Evolutionary conservation across 2,888 invertebrate species (phyloP).

Genomic region (Diplolepis rosae): DNA sequence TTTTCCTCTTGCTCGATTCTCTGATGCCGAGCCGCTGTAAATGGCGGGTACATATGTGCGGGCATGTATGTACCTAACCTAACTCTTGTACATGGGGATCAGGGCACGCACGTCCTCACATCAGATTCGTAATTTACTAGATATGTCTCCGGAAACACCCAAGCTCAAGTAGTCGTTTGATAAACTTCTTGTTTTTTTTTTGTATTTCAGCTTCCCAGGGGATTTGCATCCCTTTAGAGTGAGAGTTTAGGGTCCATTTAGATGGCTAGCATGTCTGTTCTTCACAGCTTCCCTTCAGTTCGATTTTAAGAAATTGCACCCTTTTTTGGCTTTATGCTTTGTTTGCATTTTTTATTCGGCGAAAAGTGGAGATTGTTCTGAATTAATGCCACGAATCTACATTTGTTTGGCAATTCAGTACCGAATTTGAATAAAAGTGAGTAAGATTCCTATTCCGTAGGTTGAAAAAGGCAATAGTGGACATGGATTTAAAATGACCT

Average conservation of each 20-base stretch:
- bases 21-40: constrained; percentile 19
- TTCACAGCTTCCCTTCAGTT: constrained; percentile 1
- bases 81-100: constrained; percentile 6
- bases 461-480: background rate
- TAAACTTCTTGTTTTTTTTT: constrained; percentile 55
- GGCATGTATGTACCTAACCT: background rate
- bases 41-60: constrained; percentile 12
- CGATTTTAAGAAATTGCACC: constrained; percentile 17
- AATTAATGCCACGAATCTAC: background rate
- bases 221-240: constrained; percentile 58
- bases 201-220: constrained; percentile 44
- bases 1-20: constrained; percentile 16
- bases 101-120: constrained; percentile 41
- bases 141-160: constrained; percentile 51
- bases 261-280: constrained; percentile 12
- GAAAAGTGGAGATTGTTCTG: background rate
- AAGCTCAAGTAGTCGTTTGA: constrained; percentile 47
- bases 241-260: constrained; percentile 43
- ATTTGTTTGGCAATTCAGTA: background rate
- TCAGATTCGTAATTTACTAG: constrained; percentile 60
- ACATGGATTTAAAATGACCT: background rate
- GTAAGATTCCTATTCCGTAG: background rate
- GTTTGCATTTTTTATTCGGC: background rate
- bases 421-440: background rate
- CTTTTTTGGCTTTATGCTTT: background rate